phyloP scores from a whole-genome alignment of 1,140 invertebrate species.

The silkworm (Bombyx mori) region ASM3026992v2 NC_085110.1:13135001-13135500 shows the following conservation, averaged over 20 bases:
- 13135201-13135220: conserved; percentile 55
- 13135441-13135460: background rate
- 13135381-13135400: conserved; percentile 19
- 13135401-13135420: background rate
- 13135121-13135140: background rate
- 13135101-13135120: no score
- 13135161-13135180: background rate
- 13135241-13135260: conserved; percentile 65
- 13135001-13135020: conserved; percentile 55
- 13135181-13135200: background rate
- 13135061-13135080: background rate
- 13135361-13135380: conserved; percentile 52
- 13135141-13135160: background rate
- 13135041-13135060: conserved; percentile 41
- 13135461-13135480: background rate
- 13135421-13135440: conserved; percentile 4
- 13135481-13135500: background rate
- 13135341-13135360: conserved; percentile 64
- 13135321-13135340: conserved; percentile 48
- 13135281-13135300: conserved; percentile 68
- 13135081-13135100: background rate
- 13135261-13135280: conserved; percentile 64
- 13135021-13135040: conserved; percentile 44
- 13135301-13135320: conserved; percentile 54
- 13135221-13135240: conserved; percentile 35